Base-by-base conservation (phyloP, 1,140 invertebrate species). In the Berghia stephanieae region DNA sequence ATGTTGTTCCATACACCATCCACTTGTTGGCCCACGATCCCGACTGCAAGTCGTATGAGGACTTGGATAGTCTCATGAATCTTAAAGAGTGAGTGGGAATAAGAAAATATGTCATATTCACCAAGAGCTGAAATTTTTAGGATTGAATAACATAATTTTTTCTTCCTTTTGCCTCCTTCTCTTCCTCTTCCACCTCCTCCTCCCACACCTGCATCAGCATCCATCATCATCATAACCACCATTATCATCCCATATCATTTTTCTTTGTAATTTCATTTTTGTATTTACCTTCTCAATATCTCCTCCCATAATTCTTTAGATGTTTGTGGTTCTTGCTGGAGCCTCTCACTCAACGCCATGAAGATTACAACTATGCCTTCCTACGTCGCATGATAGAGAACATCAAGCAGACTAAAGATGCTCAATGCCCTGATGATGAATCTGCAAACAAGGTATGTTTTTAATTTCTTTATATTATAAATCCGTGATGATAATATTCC, bases 341-440 rank as follows among this genome's bases (percentile, higher is more conserved):
- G 88, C 96, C 96, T 6, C 91, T 98, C 2, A 96, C 98, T 78
- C 94, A 93, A 0, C 96, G 96, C 87, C 97, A 95, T 83, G 96
- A 98, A 83, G 94, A 94, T 83, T 98, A 97, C 89, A 97, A 95
- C 85, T 98, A 97, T 89, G 96, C 94, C 84, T 98, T 98, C 90
- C 98, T 98, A 87, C 96, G 97, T 57, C 85, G 92, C 94, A 92
- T 98, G 24, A 93, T 99, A 66, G 96, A 98, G 84, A 92, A 94
- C 83, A 91, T 91, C 34, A 91, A 91, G 84, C 94, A 95, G 86
- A 95, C 96, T 84, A 96, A 96, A 87, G 96, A 97, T 88, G 94
- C 94, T 13, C 88, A 95, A n/a, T 92, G 93, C 76, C 93, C 94
- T 66, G 93, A 94, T 27, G 94, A 96, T 86, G 94, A 95, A 82